A percentile compares a stretch with the other conserved stretches of the same genome.
Conservation (phyloP, 53 echinoderm and acorn worm genomes). For the Apostichopus leukothele region DNA sequence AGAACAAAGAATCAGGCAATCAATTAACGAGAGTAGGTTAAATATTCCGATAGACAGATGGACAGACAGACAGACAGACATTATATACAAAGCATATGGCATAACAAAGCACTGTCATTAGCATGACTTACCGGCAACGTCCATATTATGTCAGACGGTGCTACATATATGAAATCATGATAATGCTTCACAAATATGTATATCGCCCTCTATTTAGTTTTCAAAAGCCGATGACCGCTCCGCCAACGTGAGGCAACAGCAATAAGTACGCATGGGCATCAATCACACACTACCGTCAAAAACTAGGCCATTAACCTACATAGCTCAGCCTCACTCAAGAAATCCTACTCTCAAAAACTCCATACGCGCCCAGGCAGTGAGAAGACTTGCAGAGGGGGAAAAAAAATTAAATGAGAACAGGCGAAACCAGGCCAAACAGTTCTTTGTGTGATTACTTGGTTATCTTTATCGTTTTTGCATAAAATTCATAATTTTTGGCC, state of each 20-base stretch:
- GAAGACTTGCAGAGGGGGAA: background rate
- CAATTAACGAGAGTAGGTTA: no score
- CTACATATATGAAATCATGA: no score
- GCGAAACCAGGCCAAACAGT: conserved; percentile 37
- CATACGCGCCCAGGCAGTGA: background rate
- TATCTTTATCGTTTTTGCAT: conserved; percentile 26
- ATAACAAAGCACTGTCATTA: no score
- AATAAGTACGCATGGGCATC: conserved; percentile 34
- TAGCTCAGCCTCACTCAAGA: conserved; percentile 35
- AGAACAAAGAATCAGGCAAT: no score
- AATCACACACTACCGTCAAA: conserved; percentile 20
- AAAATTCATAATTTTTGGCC: conserved; percentile 48
- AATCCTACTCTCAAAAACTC: conserved; percentile 28
- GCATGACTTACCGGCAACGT: no score
- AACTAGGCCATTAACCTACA: conserved; percentile 48
- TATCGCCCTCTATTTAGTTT: conserved; percentile 4
- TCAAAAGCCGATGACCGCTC: conserved; percentile 42
- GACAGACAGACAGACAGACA: no score
- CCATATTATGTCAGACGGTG: no score
- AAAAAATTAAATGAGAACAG: conserved; percentile 27
- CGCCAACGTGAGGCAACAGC: conserved; percentile 14
- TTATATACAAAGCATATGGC: no score
- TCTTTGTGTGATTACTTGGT: conserved; percentile 18
- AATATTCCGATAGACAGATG: no score
- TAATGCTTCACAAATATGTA: background rate